Percentiles rank a stretch among this genome's conserved stretches.
phyloP scores from a whole-genome alignment of 2,888 invertebrate genomes.

The Cheiracanthium punctorium region DNA sequence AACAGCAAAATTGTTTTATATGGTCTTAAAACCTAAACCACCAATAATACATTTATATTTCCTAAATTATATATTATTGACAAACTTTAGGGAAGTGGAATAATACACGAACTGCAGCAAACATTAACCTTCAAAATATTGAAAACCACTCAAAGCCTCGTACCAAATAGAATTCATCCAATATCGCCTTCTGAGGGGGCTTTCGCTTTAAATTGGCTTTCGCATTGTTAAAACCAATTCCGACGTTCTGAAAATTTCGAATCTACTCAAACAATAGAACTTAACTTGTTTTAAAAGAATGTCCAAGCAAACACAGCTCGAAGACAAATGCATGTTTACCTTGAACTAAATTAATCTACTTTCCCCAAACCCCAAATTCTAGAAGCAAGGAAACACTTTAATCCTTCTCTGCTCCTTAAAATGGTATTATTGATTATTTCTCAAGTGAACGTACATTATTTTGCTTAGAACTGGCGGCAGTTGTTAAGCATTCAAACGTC shows the following conservation, averaged over 20 bases:
- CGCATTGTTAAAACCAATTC: slow-evolving; percentile 16
- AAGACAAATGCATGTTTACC: slow-evolving; percentile 35
- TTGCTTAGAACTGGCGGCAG: slow-evolving; percentile 7
- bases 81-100: too few relatives aligned
- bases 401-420: slow-evolving; percentile 24
- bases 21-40: too few relatives aligned
- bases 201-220: slow-evolving; percentile 15
- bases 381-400: slow-evolving; percentile 27
- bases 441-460: slow-evolving; percentile 26
- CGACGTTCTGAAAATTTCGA: not conserved
- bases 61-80: too few relatives aligned
- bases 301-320: slow-evolving; percentile 11
- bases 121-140: too few relatives aligned
- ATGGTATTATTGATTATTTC: slow-evolving; percentile 35
- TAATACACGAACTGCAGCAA: too few relatives aligned
- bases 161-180: not conserved
- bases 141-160: not conserved
- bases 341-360: slow-evolving; percentile 35
- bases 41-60: too few relatives aligned
- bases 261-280: slow-evolving; percentile 26
- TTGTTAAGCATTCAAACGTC: slow-evolving; percentile 37
- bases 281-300: slow-evolving; percentile 30
- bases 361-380: slow-evolving; percentile 18
- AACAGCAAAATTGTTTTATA: too few relatives aligned
- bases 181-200: not conserved